Base-by-base conservation (phyloP, 1,140 invertebrate genomes). In the Thaumatotibia leucotreta region DNA sequence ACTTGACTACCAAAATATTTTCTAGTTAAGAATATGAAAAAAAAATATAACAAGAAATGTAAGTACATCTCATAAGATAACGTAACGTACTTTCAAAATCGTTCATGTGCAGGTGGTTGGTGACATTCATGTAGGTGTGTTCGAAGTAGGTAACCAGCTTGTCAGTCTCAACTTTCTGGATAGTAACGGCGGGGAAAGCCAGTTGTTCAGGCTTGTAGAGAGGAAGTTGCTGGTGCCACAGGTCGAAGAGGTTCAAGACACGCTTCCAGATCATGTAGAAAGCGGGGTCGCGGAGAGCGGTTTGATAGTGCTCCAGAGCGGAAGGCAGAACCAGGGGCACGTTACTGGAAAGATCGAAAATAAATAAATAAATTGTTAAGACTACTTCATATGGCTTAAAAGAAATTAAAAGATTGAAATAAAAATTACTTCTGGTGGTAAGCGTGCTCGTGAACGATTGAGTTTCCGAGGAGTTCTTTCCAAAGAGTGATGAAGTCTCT, bases 191-290 rank as follows among this genome's bases (percentile, higher is more conserved):
- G n/a, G 93, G 92, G 39, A 94, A 88, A n/a, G 86, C 76, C 2
- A 95, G 83, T 74, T 95, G 93, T 68, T 92, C 88, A 23, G 86
- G 76, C 9, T 80, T 87, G 75, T 92, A 93, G 11, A 77, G 65
- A 23, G 92, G 92, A 24, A 93, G 91, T 35, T 90, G 84, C 4
- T 83, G 73, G 58, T 93, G 92, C 68, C 94, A 88, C 58, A 91
- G 87, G 17, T 92, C 76, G 75, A 94, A 93, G 58, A 93, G 89
- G 24, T 83, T 78, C n/a, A 94, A 68, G 32, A 95, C 92, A 22
- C 92, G 93, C 73, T 94, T 94, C 85, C 92, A 93, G n/a, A 95
- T 91, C 75, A 93, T 91, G 77, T 92, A 95, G 89, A 94, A 94
- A 2, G 92, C 92, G 4, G 94, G 94, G 68, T 95, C 95, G 20